Base-by-base conservation (phyloP, 2,797 vertebrate genomes). In the Apogon hyalosoma region DNA sequence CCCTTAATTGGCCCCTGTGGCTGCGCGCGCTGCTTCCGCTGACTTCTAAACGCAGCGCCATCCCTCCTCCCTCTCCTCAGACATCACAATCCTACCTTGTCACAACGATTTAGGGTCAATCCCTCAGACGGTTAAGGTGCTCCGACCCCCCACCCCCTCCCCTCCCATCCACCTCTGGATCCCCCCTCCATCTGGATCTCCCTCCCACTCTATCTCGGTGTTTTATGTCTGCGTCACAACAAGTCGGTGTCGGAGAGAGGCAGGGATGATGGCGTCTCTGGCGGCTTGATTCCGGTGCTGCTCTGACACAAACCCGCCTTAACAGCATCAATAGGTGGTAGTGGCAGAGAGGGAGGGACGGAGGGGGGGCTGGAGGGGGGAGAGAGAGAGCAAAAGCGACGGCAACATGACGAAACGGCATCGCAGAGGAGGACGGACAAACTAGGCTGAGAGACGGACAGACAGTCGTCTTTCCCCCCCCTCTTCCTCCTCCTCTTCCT, bases 211-310 rank as follows among this genome's bases (percentile, higher is more conserved):
- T 54, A 90, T 92, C 87, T 90, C 86, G 67, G 90, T 93, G 93
- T 95, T 95, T 95, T 94, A 94, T 94, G 93, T 94, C 93, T 95
- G 94, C 94, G 94, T 95, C 94, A 95, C 93, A 95, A 94, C 92
- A 94, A 95, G 92, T 93, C 93, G 91, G 85, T 64, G 87, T 85
- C 88, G 86, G 90, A 87, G 89, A 66, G 92, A 90, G 88, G 88
- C 76, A 83, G 88, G 84, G 92, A 93, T 93, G 93, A 95, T 95
- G 94, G 93, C 93, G 94, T 93, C 93, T 94, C 91, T 91, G 87
- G 90, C 93, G 92, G 90, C 87, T 91, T 93, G 91, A 92, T 89
- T 86, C 90, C 87, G 83, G 56, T 18, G 88, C 88, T 83, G 84
- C 89, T 81, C 88, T 73, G 21, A 24, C 73, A 90, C 89, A 88